Conservation (phyloP, 1,140 invertebrate species). For the Lasioglossum baleicum region DNA sequence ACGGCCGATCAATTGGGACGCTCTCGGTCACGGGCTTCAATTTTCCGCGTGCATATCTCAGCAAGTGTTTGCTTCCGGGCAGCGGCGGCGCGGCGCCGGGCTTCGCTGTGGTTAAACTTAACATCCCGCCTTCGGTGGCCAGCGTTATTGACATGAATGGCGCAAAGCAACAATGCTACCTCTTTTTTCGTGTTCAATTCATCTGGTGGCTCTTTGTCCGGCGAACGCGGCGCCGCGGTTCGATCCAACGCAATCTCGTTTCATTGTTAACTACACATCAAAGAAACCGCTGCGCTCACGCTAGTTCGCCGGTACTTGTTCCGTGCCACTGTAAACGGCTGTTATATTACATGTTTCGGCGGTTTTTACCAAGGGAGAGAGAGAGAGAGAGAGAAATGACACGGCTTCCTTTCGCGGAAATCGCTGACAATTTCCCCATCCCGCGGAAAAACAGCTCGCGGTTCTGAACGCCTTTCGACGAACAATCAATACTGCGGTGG, state of each 20-base stretch:
- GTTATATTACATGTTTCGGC: neutral
- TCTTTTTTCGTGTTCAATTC: constrained; percentile 44
- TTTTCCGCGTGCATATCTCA: neutral
- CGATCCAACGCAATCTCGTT: constrained; percentile 40
- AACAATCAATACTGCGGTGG: neutral
- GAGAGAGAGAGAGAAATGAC: neutral
- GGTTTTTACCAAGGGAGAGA: neutral
- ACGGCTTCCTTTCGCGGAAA: neutral
- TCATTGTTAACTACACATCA: constrained; percentile 37
- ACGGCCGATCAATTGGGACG: neutral
- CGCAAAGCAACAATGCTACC: constrained; percentile 30
- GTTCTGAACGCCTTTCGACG: neutral
- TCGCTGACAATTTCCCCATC: neutral
- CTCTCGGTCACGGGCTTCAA: neutral
- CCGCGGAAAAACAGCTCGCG: neutral
- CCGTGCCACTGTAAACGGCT: neutral
- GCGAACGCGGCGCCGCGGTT: constrained; percentile 1
- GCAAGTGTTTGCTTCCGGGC: constrained; percentile 20
- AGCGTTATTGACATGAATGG: constrained; percentile 38
- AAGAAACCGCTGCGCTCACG: constrained; percentile 34
- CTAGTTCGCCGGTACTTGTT: neutral
- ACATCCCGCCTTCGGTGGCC: neutral
- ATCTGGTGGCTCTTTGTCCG: constrained; percentile 36
- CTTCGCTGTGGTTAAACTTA: neutral
- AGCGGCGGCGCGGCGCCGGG: neutral